Percentiles rank a stretch among this genome's conserved stretches.
Conservation (phyloP, 37 sponge, comb jelly and placozoan species). For the Theonella swinhoei region DNA sequence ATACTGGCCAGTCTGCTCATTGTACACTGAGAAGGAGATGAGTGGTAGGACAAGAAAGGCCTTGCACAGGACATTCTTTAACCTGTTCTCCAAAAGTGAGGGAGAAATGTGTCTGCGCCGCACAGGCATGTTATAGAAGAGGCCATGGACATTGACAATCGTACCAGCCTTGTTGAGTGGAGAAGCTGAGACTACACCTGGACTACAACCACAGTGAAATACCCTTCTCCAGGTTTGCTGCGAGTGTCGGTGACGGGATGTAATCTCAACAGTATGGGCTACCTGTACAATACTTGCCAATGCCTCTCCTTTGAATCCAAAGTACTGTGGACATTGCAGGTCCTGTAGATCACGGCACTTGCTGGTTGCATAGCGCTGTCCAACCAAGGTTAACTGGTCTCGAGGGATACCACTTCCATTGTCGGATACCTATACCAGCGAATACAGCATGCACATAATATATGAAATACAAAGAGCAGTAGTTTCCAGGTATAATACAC, state of each 20-base stretch:
- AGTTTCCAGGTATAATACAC: too few species aligned
- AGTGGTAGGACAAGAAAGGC: constrained; percentile 54
- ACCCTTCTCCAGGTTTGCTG: constrained; percentile 44
- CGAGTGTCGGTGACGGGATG: constrained; percentile 55
- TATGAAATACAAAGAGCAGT: too few species aligned
- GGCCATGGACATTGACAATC: constrained; percentile 61
- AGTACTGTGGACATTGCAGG: constrained; percentile 17
- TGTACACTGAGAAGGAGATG: constrained; percentile 61
- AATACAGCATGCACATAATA: not conserved
- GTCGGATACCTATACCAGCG: constrained; percentile 48
- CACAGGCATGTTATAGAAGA: constrained; percentile 79
- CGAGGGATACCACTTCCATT: constrained; percentile 64
- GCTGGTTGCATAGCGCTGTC: constrained; percentile 64
- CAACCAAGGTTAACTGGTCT: constrained; percentile 54
- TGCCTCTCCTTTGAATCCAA: constrained; percentile 76
- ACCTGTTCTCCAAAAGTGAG: constrained; percentile 20
- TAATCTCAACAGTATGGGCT: constrained; percentile 63
- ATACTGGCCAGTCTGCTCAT: constrained; percentile 34
- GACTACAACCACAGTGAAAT: constrained; percentile 43
- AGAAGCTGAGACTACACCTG: not conserved
- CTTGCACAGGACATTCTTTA: constrained; percentile 23
- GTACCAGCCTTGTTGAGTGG: constrained; percentile 50
- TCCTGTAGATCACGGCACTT: constrained; percentile 53
- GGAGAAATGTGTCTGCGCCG: constrained; percentile 36
- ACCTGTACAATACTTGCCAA: constrained; percentile 52